phyloP scores from a whole-genome alignment of 2,113 vertebrate genomes.

The Bos indicus region DNA sequence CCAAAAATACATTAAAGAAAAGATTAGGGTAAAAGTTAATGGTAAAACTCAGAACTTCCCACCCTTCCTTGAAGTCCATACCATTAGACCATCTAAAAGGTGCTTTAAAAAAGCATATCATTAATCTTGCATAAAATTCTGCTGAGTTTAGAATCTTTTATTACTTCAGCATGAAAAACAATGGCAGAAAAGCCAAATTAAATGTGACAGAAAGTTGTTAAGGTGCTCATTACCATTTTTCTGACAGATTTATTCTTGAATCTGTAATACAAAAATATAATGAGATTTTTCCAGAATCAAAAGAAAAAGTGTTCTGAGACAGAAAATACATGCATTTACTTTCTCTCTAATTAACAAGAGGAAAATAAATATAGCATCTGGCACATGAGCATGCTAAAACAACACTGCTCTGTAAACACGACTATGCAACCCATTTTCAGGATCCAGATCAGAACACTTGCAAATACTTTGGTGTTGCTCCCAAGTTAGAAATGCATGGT shows the following conservation, averaged over 20 bases:
- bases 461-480: neutral
- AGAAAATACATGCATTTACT: neutral
- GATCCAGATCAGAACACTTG: neutral
- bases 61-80: neutral
- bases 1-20: neutral
- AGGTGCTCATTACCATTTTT: neutral
- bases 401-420: neutral
- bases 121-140: neutral
- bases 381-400: neutral
- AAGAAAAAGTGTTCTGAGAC: neutral
- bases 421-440: neutral
- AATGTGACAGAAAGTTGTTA: neutral
- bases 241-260: constrained; percentile 19
- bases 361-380: neutral
- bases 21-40: neutral
- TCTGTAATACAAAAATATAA: neutral
- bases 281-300: neutral
- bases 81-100: neutral
- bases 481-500: neutral
- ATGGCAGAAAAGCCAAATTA: neutral
- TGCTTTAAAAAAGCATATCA: neutral
- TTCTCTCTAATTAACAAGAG: neutral
- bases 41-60: neutral
- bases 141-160: neutral
- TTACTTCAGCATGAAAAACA: neutral